These are phyloP conservation scores for Frieseomelitta varia DNA, from an alignment of 1,140 invertebrate species.

Conservation along the genomic window DNA sequence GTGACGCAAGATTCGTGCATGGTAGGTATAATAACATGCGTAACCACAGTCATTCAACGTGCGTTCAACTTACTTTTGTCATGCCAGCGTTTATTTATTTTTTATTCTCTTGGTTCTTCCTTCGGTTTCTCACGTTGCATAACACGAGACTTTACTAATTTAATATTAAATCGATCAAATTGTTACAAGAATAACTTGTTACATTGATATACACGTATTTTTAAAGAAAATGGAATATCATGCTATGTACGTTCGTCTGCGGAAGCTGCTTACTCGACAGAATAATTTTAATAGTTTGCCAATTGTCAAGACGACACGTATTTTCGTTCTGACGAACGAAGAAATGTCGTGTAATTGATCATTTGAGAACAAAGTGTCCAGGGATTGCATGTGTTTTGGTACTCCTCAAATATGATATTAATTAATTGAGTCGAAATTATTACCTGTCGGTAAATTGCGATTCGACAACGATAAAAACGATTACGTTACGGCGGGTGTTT, in stretches of 20 bases:
- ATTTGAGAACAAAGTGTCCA: background rate
- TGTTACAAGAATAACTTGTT: background rate
- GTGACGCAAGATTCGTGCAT: constrained; percentile 50
- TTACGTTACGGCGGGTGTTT: background rate
- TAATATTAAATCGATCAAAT: background rate
- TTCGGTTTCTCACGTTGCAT: constrained; percentile 35
- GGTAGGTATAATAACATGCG: constrained; percentile 61
- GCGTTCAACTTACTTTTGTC: constrained; percentile 39
- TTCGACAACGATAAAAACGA: no score
- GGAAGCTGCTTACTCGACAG: background rate
- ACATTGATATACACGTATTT: no score
- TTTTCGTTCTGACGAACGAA: background rate
- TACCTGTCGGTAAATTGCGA: no score
- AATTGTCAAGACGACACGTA: no score
- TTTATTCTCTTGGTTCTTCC: constrained; percentile 24
- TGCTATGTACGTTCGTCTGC: background rate
- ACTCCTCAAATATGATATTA: background rate
- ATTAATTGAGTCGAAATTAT: no score
- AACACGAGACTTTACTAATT: no score
- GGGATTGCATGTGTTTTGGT: background rate
- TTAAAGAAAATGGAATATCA: background rate
- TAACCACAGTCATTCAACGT: constrained; percentile 42
- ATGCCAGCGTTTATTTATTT: constrained; percentile 43
- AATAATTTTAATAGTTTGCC: no score
- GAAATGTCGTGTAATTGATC: background rate